Percentiles rank a stretch among this genome's conserved stretches.
phyloP scores from a whole-genome alignment of 2,797 vertebrate species.

The Hydrophis major region DNA sequence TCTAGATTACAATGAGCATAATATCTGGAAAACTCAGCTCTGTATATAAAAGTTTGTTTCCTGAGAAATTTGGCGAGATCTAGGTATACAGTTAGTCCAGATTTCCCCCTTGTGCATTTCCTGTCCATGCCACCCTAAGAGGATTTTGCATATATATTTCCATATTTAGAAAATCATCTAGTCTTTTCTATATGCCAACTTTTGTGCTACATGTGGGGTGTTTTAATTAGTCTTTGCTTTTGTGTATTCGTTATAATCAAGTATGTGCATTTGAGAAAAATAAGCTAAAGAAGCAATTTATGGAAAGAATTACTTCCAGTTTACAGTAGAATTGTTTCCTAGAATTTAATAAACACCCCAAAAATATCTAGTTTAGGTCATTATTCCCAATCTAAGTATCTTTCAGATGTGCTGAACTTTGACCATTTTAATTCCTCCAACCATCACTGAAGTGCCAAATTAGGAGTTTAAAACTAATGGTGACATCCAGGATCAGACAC shows the following conservation, averaged over 20 bases:
- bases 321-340: not conserved
- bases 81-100: slow-evolving; percentile 14
- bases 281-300: not conserved
- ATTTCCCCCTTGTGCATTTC: slow-evolving; percentile 40
- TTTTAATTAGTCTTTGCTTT: not conserved
- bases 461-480: not conserved
- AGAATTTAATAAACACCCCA: not conserved
- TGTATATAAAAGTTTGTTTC: slow-evolving; percentile 57
- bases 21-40: slow-evolving; percentile 46
- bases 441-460: not conserved
- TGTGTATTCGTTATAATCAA: not conserved
- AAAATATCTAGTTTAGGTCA: not conserved
- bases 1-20: slow-evolving; percentile 54
- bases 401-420: not conserved
- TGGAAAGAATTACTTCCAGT: not conserved
- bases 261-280: not conserved
- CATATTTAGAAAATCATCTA: not conserved
- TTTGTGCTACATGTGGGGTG: not conserved
- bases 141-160: not conserved
- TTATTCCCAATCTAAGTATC: not conserved
- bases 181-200: not conserved
- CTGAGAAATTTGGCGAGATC: slow-evolving; percentile 59
- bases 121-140: not conserved
- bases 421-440: not conserved
- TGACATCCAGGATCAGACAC: not conserved